Evolutionary conservation across 2,797 vertebrate species (phyloP).

Genomic region (Sciurus carolinensis): DNA sequence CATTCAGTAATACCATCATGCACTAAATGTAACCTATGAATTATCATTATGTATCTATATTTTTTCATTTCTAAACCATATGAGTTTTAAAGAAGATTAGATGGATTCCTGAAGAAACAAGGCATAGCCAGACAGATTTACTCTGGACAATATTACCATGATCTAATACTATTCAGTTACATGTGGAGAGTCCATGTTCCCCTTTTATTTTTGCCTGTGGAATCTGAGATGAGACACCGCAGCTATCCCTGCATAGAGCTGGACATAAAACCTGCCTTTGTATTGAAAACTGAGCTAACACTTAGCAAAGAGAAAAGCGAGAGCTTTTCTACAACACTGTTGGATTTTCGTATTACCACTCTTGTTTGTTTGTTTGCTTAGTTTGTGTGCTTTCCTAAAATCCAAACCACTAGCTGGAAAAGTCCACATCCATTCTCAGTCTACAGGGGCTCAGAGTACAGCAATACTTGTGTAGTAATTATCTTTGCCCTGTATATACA

Average conservation of each 20-base stretch:
- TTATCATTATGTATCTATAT: not conserved
- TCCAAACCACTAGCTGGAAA: not conserved
- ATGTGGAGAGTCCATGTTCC: not conserved
- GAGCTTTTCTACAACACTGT: not conserved
- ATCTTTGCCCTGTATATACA: not conserved
- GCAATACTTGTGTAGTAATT: not conserved
- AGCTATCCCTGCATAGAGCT: not conserved
- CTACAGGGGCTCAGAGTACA: not conserved
- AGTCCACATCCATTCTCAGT: not conserved
- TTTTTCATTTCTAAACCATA: not conserved
- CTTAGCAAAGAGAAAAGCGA: not conserved
- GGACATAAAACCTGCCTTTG: not conserved
- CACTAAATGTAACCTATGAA: not conserved
- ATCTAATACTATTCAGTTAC: not conserved
- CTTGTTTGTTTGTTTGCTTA: not conserved
- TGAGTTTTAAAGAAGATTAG: conserved; percentile 30
- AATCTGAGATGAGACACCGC: not conserved
- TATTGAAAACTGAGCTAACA: not conserved
- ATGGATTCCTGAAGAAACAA: not conserved
- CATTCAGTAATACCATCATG: not conserved
- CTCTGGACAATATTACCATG: not conserved
- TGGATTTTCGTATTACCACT: not conserved
- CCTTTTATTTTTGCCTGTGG: not conserved
- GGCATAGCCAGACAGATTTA: not conserved
- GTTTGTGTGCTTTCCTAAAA: not conserved